Conservation (phyloP, 2,888 invertebrate species). For the Stenichneumon culpator region DNA sequence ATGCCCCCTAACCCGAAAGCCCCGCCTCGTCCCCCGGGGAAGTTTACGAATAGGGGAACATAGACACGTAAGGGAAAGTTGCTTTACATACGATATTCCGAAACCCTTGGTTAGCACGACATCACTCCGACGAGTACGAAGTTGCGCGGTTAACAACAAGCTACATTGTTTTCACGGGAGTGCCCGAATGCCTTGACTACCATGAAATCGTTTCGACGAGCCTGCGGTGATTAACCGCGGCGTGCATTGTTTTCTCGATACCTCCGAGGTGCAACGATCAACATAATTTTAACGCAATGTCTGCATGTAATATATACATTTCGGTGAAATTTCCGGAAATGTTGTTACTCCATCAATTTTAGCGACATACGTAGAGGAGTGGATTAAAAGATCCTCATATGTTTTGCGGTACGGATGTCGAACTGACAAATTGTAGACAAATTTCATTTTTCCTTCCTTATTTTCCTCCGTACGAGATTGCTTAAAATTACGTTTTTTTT, state of each 20-base stretch:
- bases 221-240: background rate
- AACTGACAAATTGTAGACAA: too few relatives aligned
- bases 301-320: background rate
- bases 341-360: background rate
- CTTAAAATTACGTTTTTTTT: too few relatives aligned
- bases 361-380: too few relatives aligned
- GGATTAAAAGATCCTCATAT: too few relatives aligned
- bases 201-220: background rate
- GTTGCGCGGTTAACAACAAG: constrained; percentile 11
- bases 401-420: too few relatives aligned
- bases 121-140: background rate
- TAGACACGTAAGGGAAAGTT: constrained; percentile 5
- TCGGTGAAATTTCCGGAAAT: background rate
- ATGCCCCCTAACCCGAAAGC: constrained; percentile 20
- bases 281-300: background rate
- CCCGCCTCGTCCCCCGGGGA: constrained; percentile 10
- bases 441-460: too few relatives aligned
- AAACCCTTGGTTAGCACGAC: constrained; percentile 15
- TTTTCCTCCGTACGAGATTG: too few relatives aligned
- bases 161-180: constrained; percentile 15
- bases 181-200: background rate
- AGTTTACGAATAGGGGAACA: constrained; percentile 28
- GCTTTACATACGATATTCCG: constrained; percentile 3
- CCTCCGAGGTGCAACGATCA: background rate
- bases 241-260: constrained; percentile 3